Evolutionary conservation across 2,797 vertebrate genomes (phyloP).

Genomic region (Rhadinocentrus ornatus): DNA sequence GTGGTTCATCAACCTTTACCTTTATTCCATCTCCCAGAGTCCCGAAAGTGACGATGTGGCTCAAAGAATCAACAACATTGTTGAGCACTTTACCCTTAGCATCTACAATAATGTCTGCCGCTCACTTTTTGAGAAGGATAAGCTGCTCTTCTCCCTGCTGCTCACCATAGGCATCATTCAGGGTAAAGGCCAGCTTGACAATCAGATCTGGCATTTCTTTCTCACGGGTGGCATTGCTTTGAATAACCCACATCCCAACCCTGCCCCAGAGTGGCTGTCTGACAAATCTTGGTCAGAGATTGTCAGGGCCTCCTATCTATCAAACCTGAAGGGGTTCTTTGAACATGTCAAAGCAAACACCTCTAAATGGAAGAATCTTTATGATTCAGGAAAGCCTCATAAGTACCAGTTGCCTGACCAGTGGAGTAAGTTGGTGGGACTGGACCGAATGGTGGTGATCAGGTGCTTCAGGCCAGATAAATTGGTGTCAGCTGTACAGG

Average conservation of each 20-base stretch:
- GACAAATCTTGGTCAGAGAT: slow-evolving; percentile 94
- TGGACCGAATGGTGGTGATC: slow-evolving; percentile 88
- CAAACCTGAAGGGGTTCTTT: slow-evolving; percentile 81
- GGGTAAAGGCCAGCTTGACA: slow-evolving; percentile 82
- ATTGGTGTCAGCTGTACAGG: slow-evolving; percentile 87
- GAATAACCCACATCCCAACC: slow-evolving; percentile 90
- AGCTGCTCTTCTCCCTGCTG: slow-evolving; percentile 93
- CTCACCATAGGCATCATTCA: slow-evolving; percentile 91
- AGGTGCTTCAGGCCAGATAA: slow-evolving; percentile 93
- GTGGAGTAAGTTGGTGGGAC: slow-evolving; percentile 80
- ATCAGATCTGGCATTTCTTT: slow-evolving; percentile 90
- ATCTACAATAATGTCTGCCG: slow-evolving; percentile 93
- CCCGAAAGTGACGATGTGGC: slow-evolving; percentile 82
- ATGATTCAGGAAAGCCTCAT: slow-evolving; percentile 89
- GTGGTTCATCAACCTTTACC: slow-evolving; percentile 93
- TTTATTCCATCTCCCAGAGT: slow-evolving; percentile 88
- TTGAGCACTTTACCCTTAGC: slow-evolving; percentile 87
- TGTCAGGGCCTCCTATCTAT: slow-evolving; percentile 86
- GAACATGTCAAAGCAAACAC: slow-evolving; percentile 80
- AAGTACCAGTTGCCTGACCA: slow-evolving; percentile 83
- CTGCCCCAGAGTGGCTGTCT: slow-evolving; percentile 89
- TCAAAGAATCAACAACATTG: slow-evolving; percentile 86
- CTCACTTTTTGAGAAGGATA: slow-evolving; percentile 97
- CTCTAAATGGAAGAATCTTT: slow-evolving; percentile 86
- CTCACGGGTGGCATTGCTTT: slow-evolving; percentile 91